A percentile compares a stretch with the other conserved stretches of the same genome.
phyloP scores from a whole-genome alignment of 2,888 invertebrate species.

The Drosophila helvetica region DNA sequence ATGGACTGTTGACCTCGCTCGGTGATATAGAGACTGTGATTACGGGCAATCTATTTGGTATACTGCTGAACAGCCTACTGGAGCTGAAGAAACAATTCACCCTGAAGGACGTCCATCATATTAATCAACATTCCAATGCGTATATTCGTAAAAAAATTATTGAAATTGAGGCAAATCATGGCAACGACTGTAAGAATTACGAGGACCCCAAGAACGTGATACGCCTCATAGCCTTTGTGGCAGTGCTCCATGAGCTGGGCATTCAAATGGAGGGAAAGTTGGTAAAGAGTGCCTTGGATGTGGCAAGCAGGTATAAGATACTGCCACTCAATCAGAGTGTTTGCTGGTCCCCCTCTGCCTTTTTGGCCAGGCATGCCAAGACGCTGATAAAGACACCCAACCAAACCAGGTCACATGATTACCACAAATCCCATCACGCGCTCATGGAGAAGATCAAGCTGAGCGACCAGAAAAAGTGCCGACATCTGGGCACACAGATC shows the following conservation, averaged over 20 bases:
- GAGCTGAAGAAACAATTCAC: constrained; percentile 59
- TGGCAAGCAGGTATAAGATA: constrained; percentile 91
- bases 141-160: constrained; percentile 52
- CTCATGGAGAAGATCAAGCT: constrained; percentile 82
- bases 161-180: constrained; percentile 46
- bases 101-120: constrained; percentile 52
- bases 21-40: constrained; percentile 84
- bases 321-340: constrained; percentile 91
- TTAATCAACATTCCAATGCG: constrained; percentile 62
- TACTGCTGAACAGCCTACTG: constrained; percentile 51
- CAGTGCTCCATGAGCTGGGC: constrained; percentile 89
- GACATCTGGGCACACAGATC: constrained; percentile 84
- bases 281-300: constrained; percentile 90
- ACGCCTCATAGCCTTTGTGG: constrained; percentile 88
- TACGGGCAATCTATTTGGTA: constrained; percentile 59
- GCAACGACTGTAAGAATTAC: constrained; percentile 48
- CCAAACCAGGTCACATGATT: constrained; percentile 82
- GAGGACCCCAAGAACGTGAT: constrained; percentile 85
- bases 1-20: constrained; percentile 89
- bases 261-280: constrained; percentile 90
- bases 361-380: constrained; percentile 88
- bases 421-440: constrained; percentile 85
- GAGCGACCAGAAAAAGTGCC: constrained; percentile 84
- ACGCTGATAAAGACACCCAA: constrained; percentile 84
- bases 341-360: constrained; percentile 93